A percentile compares a stretch with the other conserved stretches of the same genome.
These are phyloP conservation scores for Drosophila prolongata DNA, from an alignment of 2,888 invertebrate species.

Conservation along the genomic window DNA sequence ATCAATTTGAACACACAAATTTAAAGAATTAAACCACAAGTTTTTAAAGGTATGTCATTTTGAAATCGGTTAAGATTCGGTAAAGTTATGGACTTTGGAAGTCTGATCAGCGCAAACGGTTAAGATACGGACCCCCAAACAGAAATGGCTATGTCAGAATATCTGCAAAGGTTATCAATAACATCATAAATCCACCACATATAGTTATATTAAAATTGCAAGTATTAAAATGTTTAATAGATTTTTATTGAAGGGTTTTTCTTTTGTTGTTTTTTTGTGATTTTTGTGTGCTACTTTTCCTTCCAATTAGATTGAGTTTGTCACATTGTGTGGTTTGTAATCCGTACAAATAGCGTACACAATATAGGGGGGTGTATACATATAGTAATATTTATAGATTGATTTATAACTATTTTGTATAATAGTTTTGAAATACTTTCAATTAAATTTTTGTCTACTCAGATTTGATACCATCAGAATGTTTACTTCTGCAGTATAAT, in stretches of 20 bases:
- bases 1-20: no score
- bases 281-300: conserved; percentile 53
- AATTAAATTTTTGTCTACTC: conserved; percentile 53
- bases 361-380: conserved; percentile 59
- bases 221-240: conserved; percentile 47
- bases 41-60: no score
- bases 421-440: conserved; percentile 72
- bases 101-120: no score
- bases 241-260: conserved; percentile 57
- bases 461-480: conserved; percentile 35
- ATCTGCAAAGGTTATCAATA: no score
- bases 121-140: no score
- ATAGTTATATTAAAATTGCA: neutral
- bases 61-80: no score
- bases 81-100: no score
- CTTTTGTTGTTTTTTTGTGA: conserved; percentile 37
- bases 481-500: conserved; percentile 16
- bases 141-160: no score
- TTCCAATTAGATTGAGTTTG: conserved; percentile 75
- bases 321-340: conserved; percentile 56
- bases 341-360: conserved; percentile 66
- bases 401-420: conserved; percentile 64
- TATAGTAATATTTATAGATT: conserved; percentile 53
- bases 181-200: no score
- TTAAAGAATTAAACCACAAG: no score